A percentile compares a stretch with the other conserved stretches of the same genome.
These are phyloP conservation scores for Plutella xylostella DNA, from an alignment of 2,888 invertebrate species.

Conservation along the genomic window DNA sequence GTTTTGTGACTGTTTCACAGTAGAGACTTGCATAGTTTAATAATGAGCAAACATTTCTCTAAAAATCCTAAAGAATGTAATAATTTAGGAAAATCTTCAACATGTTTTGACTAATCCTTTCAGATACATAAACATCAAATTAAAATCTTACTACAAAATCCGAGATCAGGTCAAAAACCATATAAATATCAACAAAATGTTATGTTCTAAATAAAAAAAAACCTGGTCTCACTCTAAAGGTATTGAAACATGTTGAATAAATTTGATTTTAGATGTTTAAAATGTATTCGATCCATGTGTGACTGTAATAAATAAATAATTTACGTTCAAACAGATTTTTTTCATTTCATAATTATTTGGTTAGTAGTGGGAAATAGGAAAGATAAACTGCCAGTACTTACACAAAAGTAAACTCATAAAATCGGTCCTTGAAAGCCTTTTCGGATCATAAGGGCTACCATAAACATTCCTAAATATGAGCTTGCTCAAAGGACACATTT, in stretches of 20 bases:
- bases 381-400: not conserved
- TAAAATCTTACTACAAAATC: conserved; percentile 22
- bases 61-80: too few species aligned
- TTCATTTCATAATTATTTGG: not conserved
- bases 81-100: too few species aligned
- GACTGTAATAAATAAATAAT: conserved; percentile 40
- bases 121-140: not conserved
- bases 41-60: too few species aligned
- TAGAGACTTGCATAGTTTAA: too few species aligned
- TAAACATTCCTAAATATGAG: too few species aligned
- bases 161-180: conserved; percentile 22
- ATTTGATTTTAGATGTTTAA: conserved; percentile 16
- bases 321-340: not conserved
- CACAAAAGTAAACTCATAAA: too few species aligned
- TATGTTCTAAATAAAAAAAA: not conserved
- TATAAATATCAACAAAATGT: conserved; percentile 15
- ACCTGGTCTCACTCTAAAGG: conserved; percentile 17
- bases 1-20: too few species aligned
- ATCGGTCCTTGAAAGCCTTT: too few species aligned
- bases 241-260: conserved; percentile 47
- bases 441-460: too few species aligned
- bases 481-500: too few species aligned
- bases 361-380: too few species aligned
- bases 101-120: conserved; percentile 37
- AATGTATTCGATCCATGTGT: conserved; percentile 48